Conservation (phyloP, 2,888 invertebrate genomes). For the Orchestes rusci region DNA sequence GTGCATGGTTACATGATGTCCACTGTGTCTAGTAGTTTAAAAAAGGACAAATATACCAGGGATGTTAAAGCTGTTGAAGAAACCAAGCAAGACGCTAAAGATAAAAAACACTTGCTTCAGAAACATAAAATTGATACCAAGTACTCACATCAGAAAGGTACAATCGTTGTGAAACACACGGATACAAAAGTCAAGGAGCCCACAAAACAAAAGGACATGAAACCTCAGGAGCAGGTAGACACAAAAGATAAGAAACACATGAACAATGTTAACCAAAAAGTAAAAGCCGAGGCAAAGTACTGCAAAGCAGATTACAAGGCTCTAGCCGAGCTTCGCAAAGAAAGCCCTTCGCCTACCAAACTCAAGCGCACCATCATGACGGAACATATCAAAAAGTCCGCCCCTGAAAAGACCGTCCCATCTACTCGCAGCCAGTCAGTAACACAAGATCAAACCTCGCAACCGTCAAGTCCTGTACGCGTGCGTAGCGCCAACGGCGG, state of each 20-base stretch:
- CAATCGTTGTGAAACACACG: neutral
- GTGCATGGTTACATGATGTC: constrained; percentile 54
- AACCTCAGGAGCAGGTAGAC: too few species aligned
- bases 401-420: constrained; percentile 39
- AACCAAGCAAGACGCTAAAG: too few species aligned
- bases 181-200: neutral
- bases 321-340: constrained; percentile 35
- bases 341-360: constrained; percentile 43
- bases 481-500: constrained; percentile 42
- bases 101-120: too few species aligned
- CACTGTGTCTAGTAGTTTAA: constrained; percentile 51
- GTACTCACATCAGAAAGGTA: neutral
- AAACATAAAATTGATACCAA: too few species aligned
- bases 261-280: constrained; percentile 36
- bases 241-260: constrained; percentile 37
- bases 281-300: constrained; percentile 28
- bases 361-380: constrained; percentile 37
- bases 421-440: constrained; percentile 44
- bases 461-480: constrained; percentile 48
- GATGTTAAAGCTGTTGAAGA: too few species aligned
- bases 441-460: constrained; percentile 41
- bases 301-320: constrained; percentile 19
- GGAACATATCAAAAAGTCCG: constrained; percentile 34
- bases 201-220: neutral
- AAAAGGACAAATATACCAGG: constrained; percentile 45